Percentiles rank a stretch among this genome's conserved stretches.
Conservation (phyloP, 2,113 vertebrate species). For the Alosa alosa region DNA sequence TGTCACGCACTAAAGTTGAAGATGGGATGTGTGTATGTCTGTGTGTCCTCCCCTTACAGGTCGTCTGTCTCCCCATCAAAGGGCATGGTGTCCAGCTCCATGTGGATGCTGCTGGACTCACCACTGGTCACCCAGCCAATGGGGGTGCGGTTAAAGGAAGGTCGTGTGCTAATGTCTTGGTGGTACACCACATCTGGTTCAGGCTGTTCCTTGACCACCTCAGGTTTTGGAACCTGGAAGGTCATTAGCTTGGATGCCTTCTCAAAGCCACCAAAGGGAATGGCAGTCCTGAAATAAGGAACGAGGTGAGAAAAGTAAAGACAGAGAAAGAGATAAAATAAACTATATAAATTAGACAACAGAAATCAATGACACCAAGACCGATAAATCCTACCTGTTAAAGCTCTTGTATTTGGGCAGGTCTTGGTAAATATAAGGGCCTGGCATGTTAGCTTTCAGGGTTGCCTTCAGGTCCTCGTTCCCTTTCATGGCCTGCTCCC, state of each 20-base stretch:
- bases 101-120: constrained; percentile 80
- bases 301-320: not conserved
- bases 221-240: constrained; percentile 92
- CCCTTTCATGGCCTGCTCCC: constrained; percentile 95
- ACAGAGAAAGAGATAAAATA: not conserved
- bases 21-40: constrained; percentile 29
- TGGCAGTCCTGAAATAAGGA: constrained; percentile 74
- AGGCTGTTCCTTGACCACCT: constrained; percentile 75
- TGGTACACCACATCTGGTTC: constrained; percentile 85
- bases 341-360: not conserved
- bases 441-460: constrained; percentile 76
- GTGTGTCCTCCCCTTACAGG: constrained; percentile 74
- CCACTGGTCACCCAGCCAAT: constrained; percentile 91
- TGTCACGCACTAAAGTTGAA: not conserved
- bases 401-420: constrained; percentile 85
- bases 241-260: constrained; percentile 94
- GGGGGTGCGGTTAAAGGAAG: constrained; percentile 97
- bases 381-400: constrained; percentile 81
- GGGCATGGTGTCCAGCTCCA: constrained; percentile 78
- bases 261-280: constrained; percentile 92
- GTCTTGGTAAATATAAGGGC: constrained; percentile 70
- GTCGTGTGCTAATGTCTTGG: constrained; percentile 82
- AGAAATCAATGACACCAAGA: not conserved
- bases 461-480: constrained; percentile 82
- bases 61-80: constrained; percentile 93